Evolutionary conservation across 2,113 vertebrate genomes (phyloP), one percentile per base, ranked within the genome.

Genomic region (Turnix velox): DNA sequence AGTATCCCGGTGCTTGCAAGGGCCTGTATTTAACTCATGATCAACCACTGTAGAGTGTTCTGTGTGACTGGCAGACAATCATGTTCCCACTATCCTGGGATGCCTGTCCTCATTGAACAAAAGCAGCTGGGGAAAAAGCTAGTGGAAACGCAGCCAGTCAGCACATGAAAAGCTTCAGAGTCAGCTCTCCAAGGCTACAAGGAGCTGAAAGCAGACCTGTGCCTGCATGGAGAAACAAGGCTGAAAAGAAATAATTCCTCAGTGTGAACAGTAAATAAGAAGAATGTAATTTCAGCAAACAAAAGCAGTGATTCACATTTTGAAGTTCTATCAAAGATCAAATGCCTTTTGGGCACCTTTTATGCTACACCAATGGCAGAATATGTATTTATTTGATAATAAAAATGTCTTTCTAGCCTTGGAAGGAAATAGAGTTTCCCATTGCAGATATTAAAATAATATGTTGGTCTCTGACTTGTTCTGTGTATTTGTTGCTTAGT

Each of bases 171-270:
- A 33, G 13, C 18, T 68, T 78, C 3, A 6, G 57, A 37, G 65
- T 33, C 27, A 25, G 15, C 46, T 28, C 22, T 75, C 13, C 0
- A 0, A 87, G 68, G 23, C 27, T 0, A 0, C 12, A 11, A 1
- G 0, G 37, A 73, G 28, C 35, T n/a, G 25, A 31, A 40, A 74
- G 30, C 18, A 45, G 58, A 55, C 20, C 28, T n/a, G 7, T 54
- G 24, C 16, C 30, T 31, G 9, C 4, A 18, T 37, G 48, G 18
- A 72, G 40, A 68, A 88, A 52, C 8, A 18, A 54, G 27, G 10
- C 20, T 57, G 23, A 35, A 75, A 62, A 89, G 18, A 84, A 78
- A 65, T 37, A 61, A 66, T 42, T 37, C 31, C 43, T 49, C 58
- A 35, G 5, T 40, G 46, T 58, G 48, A 16, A 57, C 37, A 78